These are phyloP conservation scores for Thrips palmi DNA, from an alignment of 1,140 invertebrate genomes.

Conservation along the genomic window DNA sequence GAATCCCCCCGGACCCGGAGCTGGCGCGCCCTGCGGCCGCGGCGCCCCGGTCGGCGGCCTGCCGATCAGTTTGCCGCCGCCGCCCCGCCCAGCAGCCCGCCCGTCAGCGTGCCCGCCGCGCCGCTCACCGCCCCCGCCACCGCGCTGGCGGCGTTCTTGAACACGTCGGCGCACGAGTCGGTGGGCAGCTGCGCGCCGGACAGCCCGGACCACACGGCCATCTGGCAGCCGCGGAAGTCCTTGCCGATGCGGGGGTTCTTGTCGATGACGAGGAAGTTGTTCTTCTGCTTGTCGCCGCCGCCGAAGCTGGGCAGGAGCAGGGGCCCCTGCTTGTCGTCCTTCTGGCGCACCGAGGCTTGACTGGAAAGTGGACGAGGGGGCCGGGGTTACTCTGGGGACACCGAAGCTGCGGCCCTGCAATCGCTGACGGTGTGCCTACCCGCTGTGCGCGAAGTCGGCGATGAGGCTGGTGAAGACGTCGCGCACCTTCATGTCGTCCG, in stretches of 20 bases:
- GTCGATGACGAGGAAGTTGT: conserved; percentile 31
- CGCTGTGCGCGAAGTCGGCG: conserved; percentile 37
- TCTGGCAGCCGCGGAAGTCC: conserved; percentile 37
- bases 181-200: conserved; percentile 28
- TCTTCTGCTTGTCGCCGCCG: conserved; percentile 23
- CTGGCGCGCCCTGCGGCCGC: too few species aligned
- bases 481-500: conserved; percentile 35
- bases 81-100: conserved; percentile 2
- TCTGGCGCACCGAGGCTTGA: conserved; percentile 13
- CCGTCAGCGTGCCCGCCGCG: not conserved
- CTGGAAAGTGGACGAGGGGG: not conserved
- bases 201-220: conserved; percentile 36
- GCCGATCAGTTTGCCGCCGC: too few species aligned
- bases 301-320: conserved; percentile 22
- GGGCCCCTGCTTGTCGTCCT: conserved; percentile 7
- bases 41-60: too few species aligned
- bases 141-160: not conserved
- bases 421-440: conserved; percentile 20
- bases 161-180: conserved; percentile 9
- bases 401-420: not conserved
- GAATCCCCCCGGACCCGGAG: too few species aligned
- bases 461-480: conserved; percentile 41
- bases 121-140: not conserved
- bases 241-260: conserved; percentile 24
- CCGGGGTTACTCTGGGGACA: not conserved